These are phyloP conservation scores for Lasioglossum pauxillum DNA, from an alignment of 2,888 invertebrate species.

Conservation along the genomic window DNA sequence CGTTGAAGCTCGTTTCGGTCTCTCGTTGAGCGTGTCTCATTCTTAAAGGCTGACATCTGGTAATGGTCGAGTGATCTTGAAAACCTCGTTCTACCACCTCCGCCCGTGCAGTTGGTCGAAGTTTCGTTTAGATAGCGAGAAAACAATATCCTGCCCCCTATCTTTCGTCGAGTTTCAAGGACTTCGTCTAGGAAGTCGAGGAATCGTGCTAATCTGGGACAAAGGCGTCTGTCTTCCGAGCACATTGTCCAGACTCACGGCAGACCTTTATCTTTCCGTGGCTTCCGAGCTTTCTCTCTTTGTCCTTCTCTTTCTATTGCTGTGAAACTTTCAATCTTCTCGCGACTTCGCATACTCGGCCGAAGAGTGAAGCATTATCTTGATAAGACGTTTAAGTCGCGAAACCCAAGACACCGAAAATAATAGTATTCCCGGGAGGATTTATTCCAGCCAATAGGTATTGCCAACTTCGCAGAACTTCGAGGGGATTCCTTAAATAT, in stretches of 20 bases:
- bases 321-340: slow-evolving; percentile 11
- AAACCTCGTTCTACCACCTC: background rate
- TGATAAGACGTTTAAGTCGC: slow-evolving; percentile 9
- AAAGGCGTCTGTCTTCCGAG: slow-evolving; percentile 45
- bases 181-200: slow-evolving; percentile 27
- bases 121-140: slow-evolving; percentile 53
- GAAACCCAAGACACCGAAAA: slow-evolving; percentile 9
- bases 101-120: background rate
- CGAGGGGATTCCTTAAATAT: background rate
- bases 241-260: slow-evolving; percentile 59
- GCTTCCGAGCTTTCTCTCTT: slow-evolving; percentile 13
- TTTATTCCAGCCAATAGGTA: background rate
- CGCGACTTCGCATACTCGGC: slow-evolving; percentile 21
- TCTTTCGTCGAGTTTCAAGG: slow-evolving; percentile 64
- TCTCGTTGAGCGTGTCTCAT: background rate
- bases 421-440: background rate
- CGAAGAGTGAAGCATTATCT: slow-evolving; percentile 26
- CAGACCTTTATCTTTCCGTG: slow-evolving; percentile 44
- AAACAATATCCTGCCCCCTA: slow-evolving; percentile 66
- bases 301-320: background rate
- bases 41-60: slow-evolving; percentile 5
- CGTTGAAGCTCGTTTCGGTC: background rate
- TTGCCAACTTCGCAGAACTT: background rate
- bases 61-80: slow-evolving; percentile 26
- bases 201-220: slow-evolving; percentile 66